Percentiles rank a stretch among this genome's conserved stretches.
phyloP scores from a whole-genome alignment of 2,888 invertebrate species.

The Cephus nigrinus region DNA sequence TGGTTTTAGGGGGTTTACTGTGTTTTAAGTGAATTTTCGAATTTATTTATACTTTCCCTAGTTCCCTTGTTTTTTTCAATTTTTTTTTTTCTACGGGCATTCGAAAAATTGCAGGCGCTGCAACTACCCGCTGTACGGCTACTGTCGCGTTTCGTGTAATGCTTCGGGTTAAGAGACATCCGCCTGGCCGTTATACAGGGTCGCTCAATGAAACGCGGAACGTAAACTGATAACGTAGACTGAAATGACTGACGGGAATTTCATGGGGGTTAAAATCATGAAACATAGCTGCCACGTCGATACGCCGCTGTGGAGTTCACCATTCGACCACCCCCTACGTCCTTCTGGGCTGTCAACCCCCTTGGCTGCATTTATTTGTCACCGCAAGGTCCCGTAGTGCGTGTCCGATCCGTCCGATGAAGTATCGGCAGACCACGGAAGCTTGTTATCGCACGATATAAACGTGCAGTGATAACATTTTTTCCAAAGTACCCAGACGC shows the following conservation, averaged over 20 bases:
- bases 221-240: conserved; percentile 38
- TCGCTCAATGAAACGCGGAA: conserved; percentile 39
- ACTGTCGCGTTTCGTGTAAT: not conserved
- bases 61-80: not conserved
- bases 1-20: too few relatives aligned
- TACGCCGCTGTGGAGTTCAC: not conserved
- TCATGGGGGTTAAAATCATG: conserved; percentile 34
- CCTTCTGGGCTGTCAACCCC: conserved; percentile 32
- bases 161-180: not conserved
- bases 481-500: not conserved
- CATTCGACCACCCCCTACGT: conserved; percentile 6
- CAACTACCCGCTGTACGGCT: not conserved
- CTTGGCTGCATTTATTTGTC: not conserved
- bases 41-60: not conserved
- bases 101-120: not conserved
- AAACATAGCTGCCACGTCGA: conserved; percentile 16
- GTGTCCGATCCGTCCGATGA: not conserved
- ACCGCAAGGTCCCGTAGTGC: not conserved
- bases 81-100: not conserved
- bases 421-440: not conserved
- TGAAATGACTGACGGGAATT: conserved; percentile 40
- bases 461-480: not conserved
- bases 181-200: not conserved
- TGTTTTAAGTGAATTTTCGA: not conserved
- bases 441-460: not conserved